A percentile compares a stretch with the other conserved stretches of the same genome.
phyloP scores from a whole-genome alignment of 2,888 invertebrate genomes.

The Galeruca laticollis region DNA sequence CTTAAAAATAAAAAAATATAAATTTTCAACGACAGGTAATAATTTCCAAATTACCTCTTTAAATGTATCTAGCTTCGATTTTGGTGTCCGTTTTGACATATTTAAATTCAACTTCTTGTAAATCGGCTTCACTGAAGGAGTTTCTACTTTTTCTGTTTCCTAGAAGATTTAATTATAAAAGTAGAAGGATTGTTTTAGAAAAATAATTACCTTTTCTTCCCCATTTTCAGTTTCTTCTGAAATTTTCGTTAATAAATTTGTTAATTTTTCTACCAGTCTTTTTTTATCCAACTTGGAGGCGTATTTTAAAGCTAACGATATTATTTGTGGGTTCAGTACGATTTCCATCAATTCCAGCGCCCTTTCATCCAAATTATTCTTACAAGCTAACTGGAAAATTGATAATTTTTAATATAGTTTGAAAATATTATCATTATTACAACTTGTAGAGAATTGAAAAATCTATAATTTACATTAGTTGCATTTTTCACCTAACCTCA shows the following conservation, averaged over 20 bases:
- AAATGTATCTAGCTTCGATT: constrained; percentile 32
- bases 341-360: constrained; percentile 89
- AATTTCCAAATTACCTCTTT: constrained; percentile 29
- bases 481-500: too few relatives aligned
- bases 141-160: constrained; percentile 39
- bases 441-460: too few relatives aligned
- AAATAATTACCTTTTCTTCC: constrained; percentile 37
- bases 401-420: too few relatives aligned
- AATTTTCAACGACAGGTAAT: neutral
- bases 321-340: constrained; percentile 80
- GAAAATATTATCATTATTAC: too few relatives aligned
- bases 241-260: constrained; percentile 56
- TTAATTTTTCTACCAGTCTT: constrained; percentile 83
- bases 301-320: constrained; percentile 90
- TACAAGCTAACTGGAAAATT: constrained; percentile 79
- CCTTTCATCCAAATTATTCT: constrained; percentile 85
- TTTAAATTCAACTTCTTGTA: constrained; percentile 43
- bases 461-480: too few relatives aligned
- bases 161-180: constrained; percentile 26
- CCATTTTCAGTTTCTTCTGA: constrained; percentile 50
- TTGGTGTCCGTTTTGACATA: constrained; percentile 37
- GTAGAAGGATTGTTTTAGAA: neutral
- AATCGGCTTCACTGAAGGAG: constrained; percentile 40
- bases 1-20: constrained; percentile 8
- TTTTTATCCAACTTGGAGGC: constrained; percentile 82